Percentiles rank a stretch among this genome's conserved stretches.
Conservation (phyloP, 2,113 vertebrate genomes). For the Microcebus lehilahytsara region DNA sequence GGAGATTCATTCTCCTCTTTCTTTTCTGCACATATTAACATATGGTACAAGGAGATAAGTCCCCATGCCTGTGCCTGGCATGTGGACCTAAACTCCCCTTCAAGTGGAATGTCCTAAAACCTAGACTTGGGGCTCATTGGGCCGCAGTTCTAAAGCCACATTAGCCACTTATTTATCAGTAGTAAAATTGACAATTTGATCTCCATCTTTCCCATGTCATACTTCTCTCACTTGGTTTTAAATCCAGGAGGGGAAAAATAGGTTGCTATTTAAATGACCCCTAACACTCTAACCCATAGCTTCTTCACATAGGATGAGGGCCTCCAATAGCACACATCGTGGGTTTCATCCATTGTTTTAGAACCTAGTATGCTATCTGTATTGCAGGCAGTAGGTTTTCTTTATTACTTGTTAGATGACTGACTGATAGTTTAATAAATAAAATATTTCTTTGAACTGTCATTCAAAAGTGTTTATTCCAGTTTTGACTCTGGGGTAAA, state of each 20-base stretch:
- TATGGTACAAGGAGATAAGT: neutral
- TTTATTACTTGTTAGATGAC: neutral
- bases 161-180: neutral
- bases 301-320: neutral
- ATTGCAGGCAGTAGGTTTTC: neutral
- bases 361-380: neutral
- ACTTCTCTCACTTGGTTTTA: neutral
- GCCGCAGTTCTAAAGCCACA: neutral
- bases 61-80: neutral
- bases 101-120: neutral
- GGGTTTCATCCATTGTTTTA: neutral
- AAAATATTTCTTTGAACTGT: neutral
- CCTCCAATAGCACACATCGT: neutral
- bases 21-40: neutral
- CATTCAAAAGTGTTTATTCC: neutral
- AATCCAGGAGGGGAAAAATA: neutral
- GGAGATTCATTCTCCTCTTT: neutral
- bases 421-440: neutral
- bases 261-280: neutral
- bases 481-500: neutral
- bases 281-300: neutral
- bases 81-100: neutral
- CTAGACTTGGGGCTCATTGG: neutral
- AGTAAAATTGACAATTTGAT: neutral
- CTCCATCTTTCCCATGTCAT: neutral